Conservation (phyloP, 2,113 vertebrate species). For the Tragelaphus buxtoni region DNA sequence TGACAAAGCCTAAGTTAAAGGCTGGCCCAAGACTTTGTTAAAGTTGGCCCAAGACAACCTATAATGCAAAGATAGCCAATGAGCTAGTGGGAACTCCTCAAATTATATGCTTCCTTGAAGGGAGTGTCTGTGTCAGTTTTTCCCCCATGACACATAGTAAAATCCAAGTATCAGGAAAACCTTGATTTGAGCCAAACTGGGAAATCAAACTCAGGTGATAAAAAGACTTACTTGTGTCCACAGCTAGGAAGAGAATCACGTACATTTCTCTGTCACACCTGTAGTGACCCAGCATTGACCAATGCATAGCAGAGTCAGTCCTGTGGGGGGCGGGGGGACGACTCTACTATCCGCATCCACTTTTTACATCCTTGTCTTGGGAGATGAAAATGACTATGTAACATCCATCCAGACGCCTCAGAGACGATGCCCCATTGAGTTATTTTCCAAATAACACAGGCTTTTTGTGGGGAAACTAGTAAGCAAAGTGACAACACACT, state of each 20-base stretch:
- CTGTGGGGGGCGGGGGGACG: background rate
- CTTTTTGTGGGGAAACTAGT: background rate
- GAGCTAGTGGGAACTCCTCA: background rate
- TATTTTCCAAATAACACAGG: background rate
- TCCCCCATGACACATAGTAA: background rate
- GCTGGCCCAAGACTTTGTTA: background rate
- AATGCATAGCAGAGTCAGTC: background rate
- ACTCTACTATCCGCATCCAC: background rate
- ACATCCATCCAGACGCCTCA: background rate
- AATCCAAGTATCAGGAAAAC: background rate
- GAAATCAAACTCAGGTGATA: background rate
- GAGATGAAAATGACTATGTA: background rate
- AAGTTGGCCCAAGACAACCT: background rate
- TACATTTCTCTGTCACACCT: background rate
- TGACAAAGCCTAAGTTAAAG: background rate
- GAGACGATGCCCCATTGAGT: background rate
- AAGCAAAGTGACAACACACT: background rate
- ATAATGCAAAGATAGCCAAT: background rate
- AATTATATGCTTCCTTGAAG: background rate
- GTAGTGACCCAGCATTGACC: background rate
- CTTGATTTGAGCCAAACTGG: background rate
- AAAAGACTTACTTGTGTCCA: background rate
- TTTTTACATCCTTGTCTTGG: background rate
- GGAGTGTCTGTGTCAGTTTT: background rate
- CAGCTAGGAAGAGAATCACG: background rate